Evolutionary conservation across 2,888 invertebrate genomes (phyloP), one percentile per base, ranked within the genome.

Genomic region (Imbricaverruca yamaguchii): DNA sequence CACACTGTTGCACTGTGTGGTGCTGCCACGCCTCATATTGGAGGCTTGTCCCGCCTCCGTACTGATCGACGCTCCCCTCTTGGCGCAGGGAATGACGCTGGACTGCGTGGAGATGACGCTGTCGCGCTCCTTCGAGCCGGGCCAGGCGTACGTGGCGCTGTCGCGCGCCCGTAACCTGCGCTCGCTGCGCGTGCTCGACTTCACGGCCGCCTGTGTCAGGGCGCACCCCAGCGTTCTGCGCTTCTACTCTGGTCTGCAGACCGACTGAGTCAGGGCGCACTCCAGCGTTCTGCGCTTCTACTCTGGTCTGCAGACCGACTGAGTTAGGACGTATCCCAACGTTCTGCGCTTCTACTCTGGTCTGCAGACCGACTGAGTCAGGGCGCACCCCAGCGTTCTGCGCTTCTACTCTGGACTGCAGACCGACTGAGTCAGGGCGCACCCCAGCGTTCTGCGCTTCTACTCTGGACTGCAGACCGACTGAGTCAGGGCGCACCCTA

Each of bases 61-160:
- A 18, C 18, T 1, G 21, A 57, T 3, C 12, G 18, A 61, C 61
- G 8, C 61, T 61, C 1, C n/a, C 63, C n/a, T 63, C 63, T 80
- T 39, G 39, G 86, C 86, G n/a, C 94, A 97, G 90, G 97, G 97
- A 3, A 90, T 97, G 85, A 97, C 97, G 0, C 89, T 97, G 84
- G 97, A 97, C 86, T 96, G 96, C 89, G 96, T 97, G 0, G 97
- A 97, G 89, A 96, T 97, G 92, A 94, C 95, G 11, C 88, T 97
- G 80, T 91, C 92, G 0, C 92, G 93, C 85, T 96, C 97, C 65
- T 98, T 98, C 88, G 97, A 97, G 89, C 93, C 95, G 63, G 98
- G 98, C 0, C 97, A 98, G 88, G 95, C 97, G 0, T 98, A 98
- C 88, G 97, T 98, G 0, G 98, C 97, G 0, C 88, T 98, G 13